Evolutionary conservation across 2,113 vertebrate species (phyloP), one percentile per base, ranked within the genome.

Genomic region (Syrrhaptes paradoxus): DNA sequence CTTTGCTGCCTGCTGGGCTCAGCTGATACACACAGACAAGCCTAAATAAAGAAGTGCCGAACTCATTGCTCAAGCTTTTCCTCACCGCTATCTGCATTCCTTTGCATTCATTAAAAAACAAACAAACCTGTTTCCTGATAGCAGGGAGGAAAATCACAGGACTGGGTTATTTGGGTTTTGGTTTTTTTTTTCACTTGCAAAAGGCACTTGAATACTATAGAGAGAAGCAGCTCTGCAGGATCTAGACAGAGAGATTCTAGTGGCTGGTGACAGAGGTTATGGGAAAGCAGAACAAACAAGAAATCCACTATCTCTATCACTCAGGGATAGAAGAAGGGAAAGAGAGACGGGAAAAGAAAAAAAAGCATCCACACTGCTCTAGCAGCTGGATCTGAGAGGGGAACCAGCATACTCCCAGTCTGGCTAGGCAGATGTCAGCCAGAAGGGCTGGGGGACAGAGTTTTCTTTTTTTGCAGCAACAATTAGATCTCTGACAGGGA

Each of bases 31-130:
- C 61, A 29, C 61, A 73, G 80, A 92, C 17, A 4, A 94, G 45
- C 90, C 93, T 92, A 96, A 95, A 96, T 92, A 96, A 93, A 95
- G 90, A 94, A 96, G 63, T 51, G 62, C 77, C 6, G 84, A 96
- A 89, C 62, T 90, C 92, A 59, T 58, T 85, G 86, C 73, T 79
- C 83, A 85, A 89, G 95, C 65, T 96, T 96, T 96, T 96, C 96
- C 86, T 93, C 83, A 71, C 41, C 0, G 3, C 68, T 92, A 75
- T 95, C 93, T 96, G 73, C 93, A 94, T 95, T 96, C 90, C 85
- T 96, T 87, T 93, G 92, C 88, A 85, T 87, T 90, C 83, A 97
- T 96, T 94, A 95, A 90, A 92, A 96, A 94, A 94, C 90, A 97
- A 97, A 96, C 95, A 89, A 97, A 82, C 88, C 83, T 94, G 83